These are phyloP conservation scores for Gopherus flavomarginatus DNA, from an alignment of 2,113 vertebrate genomes.

Conservation along the genomic window DNA sequence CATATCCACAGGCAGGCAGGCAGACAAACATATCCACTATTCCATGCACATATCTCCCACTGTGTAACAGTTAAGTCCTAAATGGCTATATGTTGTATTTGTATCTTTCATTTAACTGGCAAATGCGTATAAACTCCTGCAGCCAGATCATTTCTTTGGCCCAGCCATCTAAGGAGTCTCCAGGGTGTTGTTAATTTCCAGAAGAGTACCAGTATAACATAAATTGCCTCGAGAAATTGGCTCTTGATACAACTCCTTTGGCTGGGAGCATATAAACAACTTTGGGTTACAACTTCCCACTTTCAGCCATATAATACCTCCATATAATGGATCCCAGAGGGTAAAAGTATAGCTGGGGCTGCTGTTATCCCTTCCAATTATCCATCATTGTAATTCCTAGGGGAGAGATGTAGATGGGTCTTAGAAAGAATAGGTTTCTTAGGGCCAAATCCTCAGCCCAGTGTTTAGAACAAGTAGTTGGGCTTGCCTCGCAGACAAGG, in stretches of 20 bases:
- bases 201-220: not conserved
- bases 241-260: not conserved
- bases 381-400: not conserved
- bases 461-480: not conserved
- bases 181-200: constrained; percentile 12
- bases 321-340: not conserved
- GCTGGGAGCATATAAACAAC: not conserved
- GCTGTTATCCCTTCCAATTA: not conserved
- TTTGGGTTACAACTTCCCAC: not conserved
- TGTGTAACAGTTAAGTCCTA: constrained; percentile 23
- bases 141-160: constrained; percentile 14
- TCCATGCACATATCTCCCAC: not conserved
- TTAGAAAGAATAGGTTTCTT: not conserved
- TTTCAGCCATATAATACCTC: not conserved
- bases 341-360: not conserved
- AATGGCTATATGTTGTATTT: not conserved
- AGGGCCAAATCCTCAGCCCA: not conserved
- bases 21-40: not conserved
- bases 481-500: not conserved
- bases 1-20: not conserved
- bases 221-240: not conserved
- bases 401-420: fast-evolving
- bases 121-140: not conserved
- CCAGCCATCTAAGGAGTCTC: not conserved
- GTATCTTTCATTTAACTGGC: not conserved